Base-by-base conservation (phyloP, 2,113 vertebrate species). In the Andinoacara biseriatus region DNA sequence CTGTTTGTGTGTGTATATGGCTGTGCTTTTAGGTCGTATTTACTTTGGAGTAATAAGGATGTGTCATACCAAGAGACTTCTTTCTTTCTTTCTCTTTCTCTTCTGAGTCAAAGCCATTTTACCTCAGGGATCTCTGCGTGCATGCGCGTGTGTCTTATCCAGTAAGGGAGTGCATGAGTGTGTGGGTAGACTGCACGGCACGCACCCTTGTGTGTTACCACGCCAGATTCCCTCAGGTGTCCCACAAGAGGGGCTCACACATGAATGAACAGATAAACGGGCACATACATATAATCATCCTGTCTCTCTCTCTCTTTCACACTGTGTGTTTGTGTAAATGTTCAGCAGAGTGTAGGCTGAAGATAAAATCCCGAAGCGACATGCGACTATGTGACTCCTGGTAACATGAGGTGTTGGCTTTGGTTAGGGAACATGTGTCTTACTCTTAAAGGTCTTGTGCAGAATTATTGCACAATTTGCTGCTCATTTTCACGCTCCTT, bases 151-250 rank as follows among this genome's bases (percentile, higher is more conserved):
- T 69, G 57, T 82, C 56, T 78, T 40, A 11, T 15, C 52, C 11
- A 20, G 2, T 2, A 11, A 80, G 61, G 63, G 87, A 74, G 89
- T 89, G 89, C 63, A 14, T 67, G 86, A 79, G 67, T 87, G 78
- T 81, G 87, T 91, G 84, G 82, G 82, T 62, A 85, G 67, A 43
- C 67, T 69, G 79, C 49, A 86, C 74, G 85, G 80, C 88, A 93
- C 82, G 76, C 89, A 93, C 89, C 65, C 82, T 61, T 65, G 11
- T 86, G 77, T 83, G 81, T 85, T 74, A 81, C 67, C 84, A 89
- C 56, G n/a, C 89, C 91, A 93, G 76, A 92, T 92, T 57, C 86
- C 92, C 86, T 90, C 52, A 89, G 87, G 93, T 79, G 29, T 49
- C 22, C 69, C 76, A 72, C 5, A 11, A 81, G 74, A 56, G 24